Evolutionary conservation across 2,113 vertebrate species (phyloP).

Genomic region (Gallinago undulata): DNA sequence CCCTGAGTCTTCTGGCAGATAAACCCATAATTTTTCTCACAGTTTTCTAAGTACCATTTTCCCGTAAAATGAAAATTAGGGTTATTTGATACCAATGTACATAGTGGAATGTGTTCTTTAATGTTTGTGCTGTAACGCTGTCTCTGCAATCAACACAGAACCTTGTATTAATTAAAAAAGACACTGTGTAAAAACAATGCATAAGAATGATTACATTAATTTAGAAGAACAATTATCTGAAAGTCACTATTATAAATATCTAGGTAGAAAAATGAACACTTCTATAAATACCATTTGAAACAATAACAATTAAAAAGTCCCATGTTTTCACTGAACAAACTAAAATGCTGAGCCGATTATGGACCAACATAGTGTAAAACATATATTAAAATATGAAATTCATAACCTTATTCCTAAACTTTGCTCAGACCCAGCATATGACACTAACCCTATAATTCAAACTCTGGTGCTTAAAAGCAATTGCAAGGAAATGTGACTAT

Average conservation of each 20-base stretch:
- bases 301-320: background rate
- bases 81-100: conserved; percentile 86
- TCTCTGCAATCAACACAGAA: conserved; percentile 62
- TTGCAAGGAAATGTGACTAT: background rate
- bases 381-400: background rate
- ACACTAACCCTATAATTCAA: background rate
- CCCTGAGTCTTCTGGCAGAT: conserved; percentile 91
- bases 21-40: conserved; percentile 85
- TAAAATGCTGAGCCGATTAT: background rate
- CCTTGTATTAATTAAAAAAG: background rate
- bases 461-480: background rate
- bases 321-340: background rate
- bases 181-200: background rate
- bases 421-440: background rate
- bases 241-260: background rate
- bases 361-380: background rate
- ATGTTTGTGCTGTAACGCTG: conserved; percentile 21
- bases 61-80: conserved; percentile 89
- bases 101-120: conserved; percentile 74
- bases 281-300: background rate
- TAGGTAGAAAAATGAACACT: background rate
- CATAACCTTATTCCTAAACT: background rate
- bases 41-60: conserved; percentile 92
- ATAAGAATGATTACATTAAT: background rate
- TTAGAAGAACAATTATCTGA: background rate